Evolutionary conservation across 2,797 vertebrate genomes (phyloP), one percentile per base, ranked within the genome.

Genomic region (Lacerta bilineata): DNA sequence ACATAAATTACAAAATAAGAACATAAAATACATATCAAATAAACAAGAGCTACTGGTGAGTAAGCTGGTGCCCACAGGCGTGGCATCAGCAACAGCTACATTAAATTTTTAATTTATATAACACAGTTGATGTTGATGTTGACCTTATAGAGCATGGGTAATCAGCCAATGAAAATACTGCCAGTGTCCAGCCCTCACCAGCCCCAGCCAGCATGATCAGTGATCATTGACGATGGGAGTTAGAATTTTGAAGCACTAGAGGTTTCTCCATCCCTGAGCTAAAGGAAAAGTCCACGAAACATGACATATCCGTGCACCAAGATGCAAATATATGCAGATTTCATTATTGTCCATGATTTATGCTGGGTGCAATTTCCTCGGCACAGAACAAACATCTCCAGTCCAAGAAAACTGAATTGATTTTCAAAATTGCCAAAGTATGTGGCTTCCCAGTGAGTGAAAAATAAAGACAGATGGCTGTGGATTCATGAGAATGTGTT

Each of bases 391-490:
- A 10, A 1, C 13, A 5, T 55, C 39, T 17, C 72, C 59, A 29
- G 55, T 25, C 72, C 36, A 43, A 76, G 23, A 80, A 83, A 84
- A 89, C 84, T 87, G 77, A 39, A 80, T 91, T 91, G 90, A 86
- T 95, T 93, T 94, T 77, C 90, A 90, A 91, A 87, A 88, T 10
- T 0, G 89, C 85, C 91, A 76, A 29, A 0, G 71, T 50, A 85
- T 80, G 90, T 91, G 90, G 86, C 88, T 93, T 10, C 0, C 0
- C 61, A 59, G 66, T 86, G 90, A 80, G 90, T 85, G 55, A 69
- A 86, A 91, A 91, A 88, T 92, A 4, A 50, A 80, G 86, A 85
- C 66, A 82, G 84, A 91, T 86, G 90, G 91, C 89, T 88, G 85
- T 4, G 33, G 79, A 75, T 88, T 2, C 75, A 25, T 72, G 88